Percentiles rank a stretch among this genome's conserved stretches.
phyloP scores from a whole-genome alignment of 2,888 invertebrate genomes.

The Elaeidobius kamerunicus region DNA sequence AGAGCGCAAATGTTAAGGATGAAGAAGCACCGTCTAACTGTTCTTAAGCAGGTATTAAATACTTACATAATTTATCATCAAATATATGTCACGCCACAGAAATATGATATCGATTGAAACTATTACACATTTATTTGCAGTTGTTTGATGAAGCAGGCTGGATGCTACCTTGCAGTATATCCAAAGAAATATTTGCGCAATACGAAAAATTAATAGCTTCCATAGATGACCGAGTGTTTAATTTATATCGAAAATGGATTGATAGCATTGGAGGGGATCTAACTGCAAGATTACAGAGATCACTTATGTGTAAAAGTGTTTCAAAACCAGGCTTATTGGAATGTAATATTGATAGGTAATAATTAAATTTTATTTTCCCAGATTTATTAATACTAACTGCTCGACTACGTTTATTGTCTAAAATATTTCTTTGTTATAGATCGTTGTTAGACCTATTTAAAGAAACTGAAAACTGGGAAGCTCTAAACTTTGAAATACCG shows the following conservation, averaged over 20 bases:
- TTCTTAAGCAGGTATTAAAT: constrained; percentile 58
- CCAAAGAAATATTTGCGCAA: constrained; percentile 68
- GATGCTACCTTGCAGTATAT: constrained; percentile 71
- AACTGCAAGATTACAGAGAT: constrained; percentile 60
- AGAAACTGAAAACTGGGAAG: constrained; percentile 73
- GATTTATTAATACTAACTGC: not conserved
- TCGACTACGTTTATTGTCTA: too few relatives aligned
- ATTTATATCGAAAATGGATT: constrained; percentile 57
- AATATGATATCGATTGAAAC: too few relatives aligned
- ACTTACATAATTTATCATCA: too few relatives aligned
- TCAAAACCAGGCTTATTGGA: constrained; percentile 65
- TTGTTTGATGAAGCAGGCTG: constrained; percentile 71
- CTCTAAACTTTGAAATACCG: constrained; percentile 67
- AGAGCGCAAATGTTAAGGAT: constrained; percentile 65
- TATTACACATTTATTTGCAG: constrained; percentile 50
- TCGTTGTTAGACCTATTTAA: constrained; percentile 65
- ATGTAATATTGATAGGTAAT: constrained; percentile 74
- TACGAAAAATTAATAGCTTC: constrained; percentile 61
- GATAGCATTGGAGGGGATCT: constrained; percentile 61
- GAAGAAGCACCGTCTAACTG: constrained; percentile 62
- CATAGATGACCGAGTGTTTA: constrained; percentile 56
- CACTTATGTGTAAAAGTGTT: constrained; percentile 68
- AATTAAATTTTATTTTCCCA: not conserved
- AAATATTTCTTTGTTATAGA: constrained; percentile 49
- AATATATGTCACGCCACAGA: too few relatives aligned